Evolutionary conservation across 2,113 vertebrate genomes (phyloP).

Genomic region (Ivindomyrus marchei): DNA sequence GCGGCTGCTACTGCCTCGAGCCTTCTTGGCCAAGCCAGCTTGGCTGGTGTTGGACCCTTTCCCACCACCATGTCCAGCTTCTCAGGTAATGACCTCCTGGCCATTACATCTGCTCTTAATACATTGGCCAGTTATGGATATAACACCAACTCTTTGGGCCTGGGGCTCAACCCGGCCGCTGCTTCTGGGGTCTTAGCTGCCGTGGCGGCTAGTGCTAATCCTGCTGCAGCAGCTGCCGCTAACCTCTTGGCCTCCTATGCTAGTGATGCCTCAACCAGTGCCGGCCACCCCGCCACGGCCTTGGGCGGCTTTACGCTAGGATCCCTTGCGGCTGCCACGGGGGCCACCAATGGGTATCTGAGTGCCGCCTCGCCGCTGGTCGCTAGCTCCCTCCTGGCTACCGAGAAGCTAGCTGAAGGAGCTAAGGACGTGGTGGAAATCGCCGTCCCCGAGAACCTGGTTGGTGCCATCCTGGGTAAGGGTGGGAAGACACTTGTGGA

Average conservation of each 20-base stretch:
- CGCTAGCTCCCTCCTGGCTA: constrained; percentile 75
- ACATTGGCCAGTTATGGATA: constrained; percentile 90
- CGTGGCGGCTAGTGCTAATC: constrained; percentile 80
- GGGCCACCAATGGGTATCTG: constrained; percentile 78
- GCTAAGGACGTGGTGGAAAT: constrained; percentile 90
- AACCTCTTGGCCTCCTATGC: constrained; percentile 84
- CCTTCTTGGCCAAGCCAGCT: constrained; percentile 74
- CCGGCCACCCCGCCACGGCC: constrained; percentile 58
- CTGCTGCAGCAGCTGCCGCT: constrained; percentile 77
- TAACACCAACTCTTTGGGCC: constrained; percentile 85
- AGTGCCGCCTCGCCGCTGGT: constrained; percentile 76
- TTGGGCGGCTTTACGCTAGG: constrained; percentile 77
- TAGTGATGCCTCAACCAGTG: constrained; percentile 69
- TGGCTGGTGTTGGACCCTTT: constrained; percentile 76
- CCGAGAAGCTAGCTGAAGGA: constrained; percentile 78
- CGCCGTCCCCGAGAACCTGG: constrained; percentile 87
- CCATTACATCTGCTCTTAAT: constrained; percentile 89
- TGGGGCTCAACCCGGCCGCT: constrained; percentile 81
- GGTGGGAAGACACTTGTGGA: constrained; percentile 91
- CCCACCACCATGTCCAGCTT: constrained; percentile 79
- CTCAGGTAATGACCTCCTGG: constrained; percentile 82
- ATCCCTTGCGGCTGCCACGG: constrained; percentile 70
- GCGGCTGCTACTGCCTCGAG: constrained; percentile 72
- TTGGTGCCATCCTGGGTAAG: constrained; percentile 88
- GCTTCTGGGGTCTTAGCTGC: constrained; percentile 80